Evolutionary conservation across 2,797 vertebrate species (phyloP).

Genomic region (Hoplostethus mediterraneus): DNA sequence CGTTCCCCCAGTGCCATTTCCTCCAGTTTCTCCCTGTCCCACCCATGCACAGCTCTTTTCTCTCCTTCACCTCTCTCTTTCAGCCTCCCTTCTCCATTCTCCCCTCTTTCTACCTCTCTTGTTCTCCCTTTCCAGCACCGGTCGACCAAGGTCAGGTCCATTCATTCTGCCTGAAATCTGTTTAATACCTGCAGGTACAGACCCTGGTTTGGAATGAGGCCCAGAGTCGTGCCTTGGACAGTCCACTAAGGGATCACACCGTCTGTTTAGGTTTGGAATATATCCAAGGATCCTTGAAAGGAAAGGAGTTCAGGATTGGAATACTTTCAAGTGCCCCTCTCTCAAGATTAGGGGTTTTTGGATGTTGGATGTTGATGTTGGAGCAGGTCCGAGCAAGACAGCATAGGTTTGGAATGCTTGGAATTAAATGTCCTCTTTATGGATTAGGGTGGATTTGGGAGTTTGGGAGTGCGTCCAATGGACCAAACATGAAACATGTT

Average conservation of each 20-base stretch:
- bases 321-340: slow-evolving; percentile 66
- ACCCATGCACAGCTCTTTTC: neutral
- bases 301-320: slow-evolving; percentile 62
- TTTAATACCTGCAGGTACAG: slow-evolving; percentile 65
- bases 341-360: slow-evolving; percentile 59
- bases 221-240: slow-evolving; percentile 57
- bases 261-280: slow-evolving; percentile 68
- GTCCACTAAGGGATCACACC: slow-evolving; percentile 55
- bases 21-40: neutral
- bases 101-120: slow-evolving; percentile 20
- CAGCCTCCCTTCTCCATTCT: slow-evolving; percentile 16
- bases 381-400: slow-evolving; percentile 29
- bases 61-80: neutral
- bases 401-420: slow-evolving; percentile 36
- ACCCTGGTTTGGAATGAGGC: slow-evolving; percentile 64
- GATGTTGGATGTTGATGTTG: slow-evolving; percentile 60
- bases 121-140: slow-evolving; percentile 27
- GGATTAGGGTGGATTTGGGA: slow-evolving; percentile 29
- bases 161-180: slow-evolving; percentile 63
- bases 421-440: slow-evolving; percentile 44
- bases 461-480: slow-evolving; percentile 19
- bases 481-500: slow-evolving; percentile 26
- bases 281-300: slow-evolving; percentile 68
- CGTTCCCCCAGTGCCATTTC: neutral
- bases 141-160: slow-evolving; percentile 67